Evolutionary conservation across 2,888 invertebrate genomes (phyloP), one percentile per base, ranked within the genome.

Genomic region (Falcaria lacertinaria): DNA sequence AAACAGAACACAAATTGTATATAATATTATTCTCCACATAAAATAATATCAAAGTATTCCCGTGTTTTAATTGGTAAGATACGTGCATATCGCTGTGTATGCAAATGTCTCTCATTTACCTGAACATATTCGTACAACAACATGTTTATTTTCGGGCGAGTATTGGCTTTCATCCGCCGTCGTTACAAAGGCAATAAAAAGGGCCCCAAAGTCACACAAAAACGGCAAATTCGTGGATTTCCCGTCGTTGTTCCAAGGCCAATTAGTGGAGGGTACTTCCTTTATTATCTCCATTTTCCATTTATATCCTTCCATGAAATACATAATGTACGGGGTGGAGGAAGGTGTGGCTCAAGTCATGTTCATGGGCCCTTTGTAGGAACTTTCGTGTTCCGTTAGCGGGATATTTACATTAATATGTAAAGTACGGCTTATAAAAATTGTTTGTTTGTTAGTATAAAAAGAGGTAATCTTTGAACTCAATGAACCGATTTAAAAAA

Each of bases 61-160:
- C 11, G 47, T 25, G 33, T 33, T 42, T 39, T 41, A 16, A 35
- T 72, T 22, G 47, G 32, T 41, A 8, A 28, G 11, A 28, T 28
- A 28, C 28, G 11, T 28, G 28, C 28, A 11, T 11, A 28, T 28
- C 3, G 28, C 28, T 7, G 28, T 1, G 8, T 28, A 1, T 28
- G 7, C 28, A 11, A 11, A 28, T 28, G 28, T 28, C 3, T 28
- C 28, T 28, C 28, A 40, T 8, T 15, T 17, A 39, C 34, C 19
- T 4, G 16, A 13, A 28, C 28, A 28, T 28, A 28, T 28, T 28
- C 28, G 28, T 3, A 28, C 28, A 28, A 28, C 15, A 19, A 32
- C 35, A n/a, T 35, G 17, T 7, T 36, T 7, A 35, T 15, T 41
- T 33, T 17, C 14, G 13, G 15, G 15, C 19, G 35, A 34, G 34